Evolutionary conservation across 2,888 invertebrate genomes (phyloP), one percentile per base, ranked within the genome.

Genomic region (Drosophila meridionalis): DNA sequence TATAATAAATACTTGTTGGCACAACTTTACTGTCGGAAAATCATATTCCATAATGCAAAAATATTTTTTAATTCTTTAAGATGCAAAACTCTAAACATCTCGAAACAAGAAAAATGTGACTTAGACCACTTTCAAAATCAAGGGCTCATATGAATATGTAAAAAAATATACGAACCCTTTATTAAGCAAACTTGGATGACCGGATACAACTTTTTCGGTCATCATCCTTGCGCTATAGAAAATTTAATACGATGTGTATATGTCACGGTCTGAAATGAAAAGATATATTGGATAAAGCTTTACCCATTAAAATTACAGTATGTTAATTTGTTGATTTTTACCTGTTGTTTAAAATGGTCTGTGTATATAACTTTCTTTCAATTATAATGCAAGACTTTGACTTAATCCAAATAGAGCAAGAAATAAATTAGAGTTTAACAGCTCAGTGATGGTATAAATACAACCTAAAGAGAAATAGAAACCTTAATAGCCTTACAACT

Each of bases 401-500:
- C 53, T 62, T 72, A 68, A 53, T 65, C 34, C 65, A 38, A 61
- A 66, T 67, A 40, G 42, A 63, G 40, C 71, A 70, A 64, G 64
- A 53, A 60, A 55, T 52, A 60, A 66, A 74, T 77, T 40, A 73
- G 63, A 58, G 53, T 58, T 69, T 65, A 73, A 73, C 63, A 45
- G 58, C 61, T 78, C 63, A 67, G 63, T 63, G 73, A 73, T 76
- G 69, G 69, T 72, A 73, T 66, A 76, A 84, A 85, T 79, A 80
- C 85, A 82, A 80, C 70, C 80, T 60, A 64, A 64, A 69, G 65
- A 72, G 78, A 74, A 72, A 73, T 78, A 74, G 73, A 80, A 85
- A 72, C 74, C 78, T 69, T 77, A 66, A 71, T 73, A 79, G 83
- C 86, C 87, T 84, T 87, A 85, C 87, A 87, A 87, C 87, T 83